A percentile compares a stretch with the other conserved stretches of the same genome.
Evolutionary conservation across 2,888 invertebrate species (phyloP).

Genomic region (Alviniconcha strummeri): DNA sequence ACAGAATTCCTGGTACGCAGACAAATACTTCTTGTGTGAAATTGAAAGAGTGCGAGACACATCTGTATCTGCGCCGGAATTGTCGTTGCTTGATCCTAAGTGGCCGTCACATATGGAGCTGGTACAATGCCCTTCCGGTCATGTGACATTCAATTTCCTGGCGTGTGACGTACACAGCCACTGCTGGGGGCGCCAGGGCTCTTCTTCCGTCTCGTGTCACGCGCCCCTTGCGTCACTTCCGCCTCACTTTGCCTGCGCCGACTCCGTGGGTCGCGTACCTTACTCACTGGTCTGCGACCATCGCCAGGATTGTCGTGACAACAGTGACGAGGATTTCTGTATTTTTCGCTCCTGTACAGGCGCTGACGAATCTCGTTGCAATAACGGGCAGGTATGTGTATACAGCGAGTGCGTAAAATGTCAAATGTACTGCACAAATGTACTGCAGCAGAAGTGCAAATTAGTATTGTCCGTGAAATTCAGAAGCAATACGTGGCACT

Average conservation of each 20-base stretch:
- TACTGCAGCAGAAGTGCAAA: no score
- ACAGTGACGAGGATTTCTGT: constrained; percentile 30
- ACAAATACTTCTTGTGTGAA: no score
- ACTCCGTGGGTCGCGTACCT: constrained; percentile 1
- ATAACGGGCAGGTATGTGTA: constrained; percentile 22
- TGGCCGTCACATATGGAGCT: background rate
- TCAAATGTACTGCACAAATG: no score
- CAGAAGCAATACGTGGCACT: no score
- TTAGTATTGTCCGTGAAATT: no score
- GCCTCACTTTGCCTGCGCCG: background rate
- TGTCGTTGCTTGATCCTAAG: background rate
- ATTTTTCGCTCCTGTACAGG: background rate
- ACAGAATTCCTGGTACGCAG: no score
- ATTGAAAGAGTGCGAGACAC: no score
- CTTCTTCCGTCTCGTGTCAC: background rate
- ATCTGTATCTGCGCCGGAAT: no score
- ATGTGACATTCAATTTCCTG: constrained; percentile 31
- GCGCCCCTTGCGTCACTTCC: constrained; percentile 10
- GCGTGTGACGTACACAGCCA: constrained; percentile 20
- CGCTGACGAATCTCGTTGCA: background rate
- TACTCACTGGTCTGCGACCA: constrained; percentile 32
- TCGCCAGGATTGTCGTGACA: constrained; percentile 23
- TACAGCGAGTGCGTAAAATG: no score
- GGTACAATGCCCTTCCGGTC: constrained; percentile 17
- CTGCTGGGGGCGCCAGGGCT: constrained; percentile 4